Percentiles rank a stretch among this genome's conserved stretches.
Conservation (phyloP, 1,140 invertebrate species). For the Phortica variegata region DNA sequence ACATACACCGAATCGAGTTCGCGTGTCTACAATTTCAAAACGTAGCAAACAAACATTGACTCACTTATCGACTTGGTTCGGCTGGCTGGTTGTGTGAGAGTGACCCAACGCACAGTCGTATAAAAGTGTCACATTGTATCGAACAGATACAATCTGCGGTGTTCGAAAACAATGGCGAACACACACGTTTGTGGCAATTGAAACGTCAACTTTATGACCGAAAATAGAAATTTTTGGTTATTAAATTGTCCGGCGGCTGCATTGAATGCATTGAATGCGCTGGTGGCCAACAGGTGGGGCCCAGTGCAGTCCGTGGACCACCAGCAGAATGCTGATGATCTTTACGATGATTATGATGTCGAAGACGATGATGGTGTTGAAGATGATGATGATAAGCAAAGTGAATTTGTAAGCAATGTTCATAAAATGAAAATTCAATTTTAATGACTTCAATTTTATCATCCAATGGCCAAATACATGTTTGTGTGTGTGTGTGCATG, state of each 20-base stretch:
- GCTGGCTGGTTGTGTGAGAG: neutral
- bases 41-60: neutral
- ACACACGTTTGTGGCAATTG: conserved; percentile 31
- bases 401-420: no score
- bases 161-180: conserved; percentile 25
- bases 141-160: conserved; percentile 23
- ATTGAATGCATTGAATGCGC: neutral
- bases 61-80: neutral
- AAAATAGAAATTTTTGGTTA: conserved; percentile 14
- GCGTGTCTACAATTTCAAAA: neutral
- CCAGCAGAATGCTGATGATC: no score
- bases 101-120: conserved; percentile 23
- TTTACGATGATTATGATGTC: no score
- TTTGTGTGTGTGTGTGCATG: no score
- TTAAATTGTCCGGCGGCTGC: conserved; percentile 16
- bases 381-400: no score
- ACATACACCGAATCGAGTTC: neutral
- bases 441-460: no score
- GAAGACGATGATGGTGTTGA: no score
- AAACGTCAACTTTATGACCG: conserved; percentile 39
- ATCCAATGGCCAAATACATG: no score
- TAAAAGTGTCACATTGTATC: conserved; percentile 40
- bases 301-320: neutral
- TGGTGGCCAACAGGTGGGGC: neutral
- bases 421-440: no score